Evolutionary conservation across 2,888 invertebrate genomes (phyloP).

Genomic region (Osedax fenrisi): DNA sequence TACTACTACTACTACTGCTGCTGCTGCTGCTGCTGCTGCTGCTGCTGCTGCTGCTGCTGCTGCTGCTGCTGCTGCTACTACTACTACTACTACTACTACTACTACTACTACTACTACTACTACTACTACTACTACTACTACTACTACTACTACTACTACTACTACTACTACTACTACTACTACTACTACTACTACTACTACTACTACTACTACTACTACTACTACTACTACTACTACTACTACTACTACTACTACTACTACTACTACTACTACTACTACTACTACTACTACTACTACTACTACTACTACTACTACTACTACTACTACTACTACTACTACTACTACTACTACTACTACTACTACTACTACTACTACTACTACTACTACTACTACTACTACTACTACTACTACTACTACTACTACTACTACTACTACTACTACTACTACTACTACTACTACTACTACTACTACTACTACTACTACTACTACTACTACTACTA

Average conservation of each 20-base stretch:
- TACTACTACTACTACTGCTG: constrained; percentile 8
- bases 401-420: constrained; percentile 20
- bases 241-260: constrained; percentile 22
- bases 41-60: background rate
- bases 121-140: constrained; percentile 21
- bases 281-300: constrained; percentile 23
- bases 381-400: constrained; percentile 23
- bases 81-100: constrained; percentile 18
- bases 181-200: constrained; percentile 12
- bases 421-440: constrained; percentile 21
- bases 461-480: constrained; percentile 21
- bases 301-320: constrained; percentile 20
- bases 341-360: constrained; percentile 23
- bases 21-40: background rate
- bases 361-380: constrained; percentile 13
- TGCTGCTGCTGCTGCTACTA: constrained; percentile 7
- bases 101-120: constrained; percentile 23
- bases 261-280: constrained; percentile 17
- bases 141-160: constrained; percentile 19
- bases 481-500: constrained; percentile 24
- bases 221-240: constrained; percentile 20
- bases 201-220: constrained; percentile 11
- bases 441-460: constrained; percentile 17
- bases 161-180: constrained; percentile 12
- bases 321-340: constrained; percentile 24